Percentiles rank a stretch among this genome's conserved stretches.
These are phyloP conservation scores for Actenoides hombroni DNA, from an alignment of 2,113 vertebrate species.

Conservation along the genomic window DNA sequence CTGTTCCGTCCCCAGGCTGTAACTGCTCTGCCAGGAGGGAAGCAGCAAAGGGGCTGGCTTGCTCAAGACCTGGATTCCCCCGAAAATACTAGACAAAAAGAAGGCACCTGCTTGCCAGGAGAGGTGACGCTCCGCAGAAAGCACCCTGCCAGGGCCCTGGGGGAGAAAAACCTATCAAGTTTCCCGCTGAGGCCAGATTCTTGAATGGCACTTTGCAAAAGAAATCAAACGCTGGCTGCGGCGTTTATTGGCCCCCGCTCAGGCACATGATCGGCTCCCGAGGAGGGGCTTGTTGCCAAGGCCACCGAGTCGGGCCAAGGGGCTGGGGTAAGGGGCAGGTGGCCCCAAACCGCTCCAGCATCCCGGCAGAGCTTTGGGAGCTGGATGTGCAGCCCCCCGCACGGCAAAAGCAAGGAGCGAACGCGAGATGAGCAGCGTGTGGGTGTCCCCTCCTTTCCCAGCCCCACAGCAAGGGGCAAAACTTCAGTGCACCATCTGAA, in stretches of 20 bases:
- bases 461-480: background rate
- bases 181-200: background rate
- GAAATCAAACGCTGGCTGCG: rapidly evolving
- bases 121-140: rapidly evolving
- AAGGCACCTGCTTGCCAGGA: background rate
- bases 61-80: background rate
- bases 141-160: background rate
- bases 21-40: background rate
- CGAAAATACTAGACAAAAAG: background rate
- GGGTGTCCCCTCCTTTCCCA: background rate
- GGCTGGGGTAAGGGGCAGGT: background rate
- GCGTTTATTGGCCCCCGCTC: background rate
- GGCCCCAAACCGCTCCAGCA: background rate
- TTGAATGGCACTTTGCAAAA: background rate
- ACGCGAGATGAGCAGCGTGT: rapidly evolving
- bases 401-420: rapidly evolving
- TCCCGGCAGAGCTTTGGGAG: background rate
- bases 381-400: rapidly evolving
- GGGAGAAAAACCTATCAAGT: background rate
- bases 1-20: background rate
- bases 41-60: background rate
- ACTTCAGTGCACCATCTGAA: background rate
- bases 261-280: background rate
- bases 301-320: background rate
- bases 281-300: slow-evolving; percentile 28